phyloP scores from a whole-genome alignment of 2,888 invertebrate genomes.

The Hirtodrosophila confusa region DNA sequence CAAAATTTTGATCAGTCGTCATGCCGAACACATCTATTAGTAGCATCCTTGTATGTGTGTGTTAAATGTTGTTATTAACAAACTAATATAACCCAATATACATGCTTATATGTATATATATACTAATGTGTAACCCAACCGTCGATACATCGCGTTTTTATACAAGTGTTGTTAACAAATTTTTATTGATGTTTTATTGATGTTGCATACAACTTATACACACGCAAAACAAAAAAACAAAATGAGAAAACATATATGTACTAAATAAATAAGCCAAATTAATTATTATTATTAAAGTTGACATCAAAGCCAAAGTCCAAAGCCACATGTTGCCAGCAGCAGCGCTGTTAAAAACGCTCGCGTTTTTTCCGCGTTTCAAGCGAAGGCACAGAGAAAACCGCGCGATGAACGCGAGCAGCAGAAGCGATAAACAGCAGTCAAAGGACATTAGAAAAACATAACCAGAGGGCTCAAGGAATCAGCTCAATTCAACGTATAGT shows the following conservation, averaged over 20 bases:
- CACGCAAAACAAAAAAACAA: slow-evolving; percentile 11
- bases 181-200: slow-evolving; percentile 78
- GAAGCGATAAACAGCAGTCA: neutral
- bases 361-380: neutral
- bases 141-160: slow-evolving; percentile 78
- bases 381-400: slow-evolving; percentile 3
- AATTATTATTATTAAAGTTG: slow-evolving; percentile 44
- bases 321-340: slow-evolving; percentile 28
- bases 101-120: slow-evolving; percentile 16
- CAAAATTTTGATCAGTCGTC: slow-evolving; percentile 41
- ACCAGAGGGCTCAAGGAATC: slow-evolving; percentile 35
- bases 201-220: slow-evolving; percentile 69
- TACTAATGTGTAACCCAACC: slow-evolving; percentile 65
- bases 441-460: slow-evolving; percentile 46
- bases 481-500: slow-evolving; percentile 31
- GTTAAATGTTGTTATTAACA: slow-evolving; percentile 50
- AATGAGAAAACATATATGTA: slow-evolving; percentile 8
- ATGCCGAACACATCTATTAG: slow-evolving; percentile 38
- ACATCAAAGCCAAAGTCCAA: slow-evolving; percentile 54
- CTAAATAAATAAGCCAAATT: slow-evolving; percentile 23
- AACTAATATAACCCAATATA: slow-evolving; percentile 17
- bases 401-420: slow-evolving; percentile 1
- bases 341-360: slow-evolving; percentile 8
- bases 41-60: slow-evolving; percentile 47
- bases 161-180: slow-evolving; percentile 76